A percentile compares a stretch with the other conserved stretches of the same genome.
Conservation (phyloP, 1,140 invertebrate genomes). For the Micrasema longulum region DNA sequence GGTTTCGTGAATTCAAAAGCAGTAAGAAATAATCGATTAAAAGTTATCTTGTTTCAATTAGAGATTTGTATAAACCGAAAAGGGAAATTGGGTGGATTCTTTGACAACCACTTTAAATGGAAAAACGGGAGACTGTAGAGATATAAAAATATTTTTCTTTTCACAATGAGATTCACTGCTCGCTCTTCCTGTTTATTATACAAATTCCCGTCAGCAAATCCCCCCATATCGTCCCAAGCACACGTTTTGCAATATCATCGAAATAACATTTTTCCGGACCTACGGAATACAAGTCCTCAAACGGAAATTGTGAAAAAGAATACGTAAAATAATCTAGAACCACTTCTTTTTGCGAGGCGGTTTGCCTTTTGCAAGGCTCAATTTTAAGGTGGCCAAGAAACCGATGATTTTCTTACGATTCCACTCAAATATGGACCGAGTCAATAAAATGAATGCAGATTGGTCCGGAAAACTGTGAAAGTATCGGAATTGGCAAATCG, state of each 20-base stretch:
- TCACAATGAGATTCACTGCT: conserved; percentile 31
- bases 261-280: conserved; percentile 42
- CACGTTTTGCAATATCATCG: conserved; percentile 38
- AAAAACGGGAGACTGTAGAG: background rate
- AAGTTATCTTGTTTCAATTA: too few relatives aligned
- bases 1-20: too few relatives aligned
- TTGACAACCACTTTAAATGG: conserved; percentile 7
- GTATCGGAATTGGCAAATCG: conserved; percentile 9
- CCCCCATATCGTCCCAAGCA: conserved; percentile 39
- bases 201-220: conserved; percentile 45
- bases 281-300: conserved; percentile 30
- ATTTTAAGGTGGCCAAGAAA: background rate
- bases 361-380: background rate
- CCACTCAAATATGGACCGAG: conserved; percentile 45
- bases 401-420: conserved; percentile 51
- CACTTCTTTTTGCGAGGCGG: conserved; percentile 1
- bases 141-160: conserved; percentile 32
- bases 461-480: conserved; percentile 19
- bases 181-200: conserved; percentile 45
- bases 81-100: background rate
- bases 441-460: conserved; percentile 34
- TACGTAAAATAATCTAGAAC: conserved; percentile 28
- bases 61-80: too few relatives aligned
- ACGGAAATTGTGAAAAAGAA: conserved; percentile 39
- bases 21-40: too few relatives aligned